Base-by-base conservation (phyloP, 2,888 invertebrate species). In the Yponomeuta malinellus region DNA sequence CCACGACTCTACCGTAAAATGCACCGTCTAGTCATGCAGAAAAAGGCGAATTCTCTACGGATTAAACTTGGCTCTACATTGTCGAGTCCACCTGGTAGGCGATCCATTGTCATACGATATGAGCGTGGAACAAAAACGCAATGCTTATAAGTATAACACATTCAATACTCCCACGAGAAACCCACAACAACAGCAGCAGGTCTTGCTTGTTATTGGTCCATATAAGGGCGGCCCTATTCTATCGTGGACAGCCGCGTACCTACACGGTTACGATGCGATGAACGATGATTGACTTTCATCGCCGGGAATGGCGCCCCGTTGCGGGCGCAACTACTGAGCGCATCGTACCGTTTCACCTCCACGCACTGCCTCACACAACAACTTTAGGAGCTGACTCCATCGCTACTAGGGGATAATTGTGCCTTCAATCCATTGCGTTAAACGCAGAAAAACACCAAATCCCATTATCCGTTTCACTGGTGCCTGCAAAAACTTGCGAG, bases 251-350 rank as follows among this genome's bases (percentile, higher is more conserved):
- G 52, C 52, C 52, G 52, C 52, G 52, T 43, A 43, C 43, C 43
- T 43, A 43, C 43, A 59, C 78, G 78, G 73, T 75, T 76, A 78
- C 74, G 72, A 73, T 83, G 83, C 83, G 80, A 84, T 86, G 83
- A 59, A 83, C 83, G 80, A 84, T 86, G 83, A 59, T 59, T 59
- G 52, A 87, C 88, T 90, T 90, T 90, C 89, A 87, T 90, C 85
- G 88, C 83, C 82, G 83, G 83, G 87, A 86, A 89, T 88, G 88
- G 88, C 86, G 87, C 85, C 23, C 23, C 85, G 83, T 82, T 82
- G 86, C 83, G 76, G 77, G 74, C 76, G 77, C 79, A 78, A 75
- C 73, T 74, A 74, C 75, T 73, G 81, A 80, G 81, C 81, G 81
- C 81, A 81, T 80, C 83, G 80, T 79, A 82, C 79, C 81, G 83